Percentiles rank a stretch among this genome's conserved stretches.
Conservation (phyloP, 2,888 invertebrate genomes). For the Synanthedon formicaeformis region DNA sequence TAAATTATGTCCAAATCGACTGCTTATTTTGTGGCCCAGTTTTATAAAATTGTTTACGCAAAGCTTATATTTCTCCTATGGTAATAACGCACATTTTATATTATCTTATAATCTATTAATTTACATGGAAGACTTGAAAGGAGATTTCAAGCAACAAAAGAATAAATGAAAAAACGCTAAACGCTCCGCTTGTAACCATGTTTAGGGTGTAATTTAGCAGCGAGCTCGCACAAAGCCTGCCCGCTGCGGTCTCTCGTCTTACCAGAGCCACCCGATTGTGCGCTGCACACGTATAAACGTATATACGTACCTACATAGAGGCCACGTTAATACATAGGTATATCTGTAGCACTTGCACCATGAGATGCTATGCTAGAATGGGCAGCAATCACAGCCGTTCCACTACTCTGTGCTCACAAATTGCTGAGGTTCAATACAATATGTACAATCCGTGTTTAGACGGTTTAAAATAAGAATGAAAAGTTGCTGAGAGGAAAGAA, state of each 20-base stretch:
- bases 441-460: too few relatives aligned
- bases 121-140: too few relatives aligned
- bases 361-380: conserved; percentile 10
- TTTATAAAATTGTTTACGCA: too few relatives aligned
- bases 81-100: too few relatives aligned
- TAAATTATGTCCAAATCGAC: too few relatives aligned
- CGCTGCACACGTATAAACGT: conserved; percentile 7
- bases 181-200: conserved; percentile 19
- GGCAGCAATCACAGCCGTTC: neutral
- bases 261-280: conserved; percentile 46
- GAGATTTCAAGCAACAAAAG: too few relatives aligned
- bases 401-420: neutral
- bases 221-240: conserved; percentile 61
- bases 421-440: neutral
- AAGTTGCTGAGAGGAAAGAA: too few relatives aligned
- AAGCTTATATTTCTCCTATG: too few relatives aligned
- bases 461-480: too few relatives aligned
- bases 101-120: too few relatives aligned
- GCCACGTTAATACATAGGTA: conserved; percentile 2
- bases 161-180: neutral
- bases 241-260: conserved; percentile 65
- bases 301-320: conserved; percentile 4
- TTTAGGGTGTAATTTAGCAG: conserved; percentile 29
- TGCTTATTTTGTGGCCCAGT: too few relatives aligned
- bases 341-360: conserved; percentile 18